Evolutionary conservation across 2,113 vertebrate genomes (phyloP), one percentile per base, ranked within the genome.

Genomic region (Chitala chitala): DNA sequence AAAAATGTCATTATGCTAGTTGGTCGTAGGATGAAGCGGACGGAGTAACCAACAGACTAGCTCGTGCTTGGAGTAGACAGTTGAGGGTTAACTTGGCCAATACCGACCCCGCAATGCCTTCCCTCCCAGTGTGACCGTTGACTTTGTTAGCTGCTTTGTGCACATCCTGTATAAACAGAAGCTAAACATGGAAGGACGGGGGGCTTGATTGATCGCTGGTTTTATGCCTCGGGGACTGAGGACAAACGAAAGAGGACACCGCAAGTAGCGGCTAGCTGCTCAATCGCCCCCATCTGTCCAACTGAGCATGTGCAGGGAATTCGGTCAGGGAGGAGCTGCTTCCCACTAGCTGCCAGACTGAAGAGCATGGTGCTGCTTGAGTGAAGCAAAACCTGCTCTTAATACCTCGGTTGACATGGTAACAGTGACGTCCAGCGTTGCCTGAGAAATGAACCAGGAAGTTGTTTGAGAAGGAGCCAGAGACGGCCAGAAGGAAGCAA

Each of bases 391-490:
- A 81, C 76, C 80, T 29, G 38, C 79, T 80, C 84, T 82, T 84
- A 87, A 80, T 85, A 82, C 83, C 79, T 71, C 77, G 64, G 81
- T 85, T 76, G 74, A 71, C 84, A 84, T 86, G 80, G 82, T 76
- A 84, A 87, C 81, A 4, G 79, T 86, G 85, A 88, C 76, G 76
- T 77, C 1, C 75, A 51, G 61, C 68, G 56, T 73, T 64, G 54
- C 77, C 77, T 75, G 54, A 76, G 75, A 80, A 83, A 74, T 76
- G 51, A 78, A 78, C 66, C 78, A 72, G 82, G 83, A 85, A 82
- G 76, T 75, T 63, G 65, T 65, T 59, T 79, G 78, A 80, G 75
- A 74, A 51, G 38, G 46, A 29, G 69, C 26, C 42, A 75, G 38
- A 79, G 74, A 76, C 15, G n/a, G n/a, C n/a, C n/a, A 70, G 51